Percentiles rank a stretch among this genome's conserved stretches.
Conservation (phyloP, 2,888 invertebrate genomes). For the Aphidoletes aphidimyza region DNA sequence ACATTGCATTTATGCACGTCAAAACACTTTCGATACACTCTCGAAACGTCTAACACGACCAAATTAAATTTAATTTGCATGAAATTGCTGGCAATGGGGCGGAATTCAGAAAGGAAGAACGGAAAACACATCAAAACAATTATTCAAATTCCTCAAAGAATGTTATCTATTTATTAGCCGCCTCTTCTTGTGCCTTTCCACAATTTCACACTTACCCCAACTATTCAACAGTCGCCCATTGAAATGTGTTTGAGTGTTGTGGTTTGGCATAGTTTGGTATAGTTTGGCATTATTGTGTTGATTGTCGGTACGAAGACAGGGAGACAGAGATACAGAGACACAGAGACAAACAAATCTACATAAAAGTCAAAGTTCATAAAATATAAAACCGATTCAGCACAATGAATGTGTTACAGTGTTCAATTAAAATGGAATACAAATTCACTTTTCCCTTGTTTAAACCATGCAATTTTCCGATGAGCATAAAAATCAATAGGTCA, state of each 20-base stretch:
- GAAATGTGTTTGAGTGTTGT: background rate
- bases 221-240: background rate
- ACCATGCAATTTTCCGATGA: too few relatives aligned
- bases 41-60: constrained; percentile 46
- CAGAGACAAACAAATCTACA: too few relatives aligned
- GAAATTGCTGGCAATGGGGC: constrained; percentile 55
- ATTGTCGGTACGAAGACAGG: too few relatives aligned
- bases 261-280: too few relatives aligned
- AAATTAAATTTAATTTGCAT: constrained; percentile 55
- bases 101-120: constrained; percentile 22
- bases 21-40: background rate
- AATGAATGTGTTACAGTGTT: background rate
- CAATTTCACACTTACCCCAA: constrained; percentile 9
- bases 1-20: constrained; percentile 4
- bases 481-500: too few relatives aligned
- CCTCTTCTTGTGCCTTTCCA: background rate
- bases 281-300: too few relatives aligned
- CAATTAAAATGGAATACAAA: background rate
- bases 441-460: too few relatives aligned
- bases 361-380: background rate
- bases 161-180: constrained; percentile 46
- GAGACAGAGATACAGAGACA: too few relatives aligned
- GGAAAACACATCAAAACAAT: constrained; percentile 55
- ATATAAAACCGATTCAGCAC: background rate
- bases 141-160: constrained; percentile 52